Percentiles rank a stretch among this genome's conserved stretches.
Conservation (phyloP, 2,797 vertebrate genomes). For the Chaenodraco wilsoni region DNA sequence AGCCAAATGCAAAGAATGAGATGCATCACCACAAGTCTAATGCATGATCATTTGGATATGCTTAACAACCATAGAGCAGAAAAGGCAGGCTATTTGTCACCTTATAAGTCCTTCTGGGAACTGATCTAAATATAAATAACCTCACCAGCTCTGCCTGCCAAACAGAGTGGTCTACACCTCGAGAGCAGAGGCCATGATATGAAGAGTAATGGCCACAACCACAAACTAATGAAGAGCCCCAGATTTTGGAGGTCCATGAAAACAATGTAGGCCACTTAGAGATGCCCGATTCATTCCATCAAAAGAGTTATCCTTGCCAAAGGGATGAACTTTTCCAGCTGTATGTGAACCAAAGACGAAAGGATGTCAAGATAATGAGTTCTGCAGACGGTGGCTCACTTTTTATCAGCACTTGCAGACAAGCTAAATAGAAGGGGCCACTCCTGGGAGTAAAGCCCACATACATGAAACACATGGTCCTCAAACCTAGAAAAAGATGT, state of each 20-base stretch:
- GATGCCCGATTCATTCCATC: constrained; percentile 61
- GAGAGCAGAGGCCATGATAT: constrained; percentile 45
- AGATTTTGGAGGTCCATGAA: constrained; percentile 58
- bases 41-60: constrained; percentile 10
- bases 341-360: constrained; percentile 52
- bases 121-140: constrained; percentile 49
- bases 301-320: constrained; percentile 56
- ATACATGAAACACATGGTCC: constrained; percentile 64
- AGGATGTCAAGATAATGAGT: constrained; percentile 73
- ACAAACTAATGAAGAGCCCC: constrained; percentile 63
- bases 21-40: constrained; percentile 24
- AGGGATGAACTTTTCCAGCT: constrained; percentile 67
- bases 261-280: constrained; percentile 54
- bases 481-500: constrained; percentile 18
- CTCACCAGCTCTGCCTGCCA: constrained; percentile 29
- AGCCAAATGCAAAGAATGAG: constrained; percentile 19
- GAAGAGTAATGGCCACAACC: constrained; percentile 51
- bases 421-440: constrained; percentile 39
- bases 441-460: constrained; percentile 42
- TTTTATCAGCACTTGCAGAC: constrained; percentile 60
- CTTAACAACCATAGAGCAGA: constrained; percentile 7
- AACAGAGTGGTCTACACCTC: constrained; percentile 51
- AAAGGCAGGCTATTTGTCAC: constrained; percentile 24
- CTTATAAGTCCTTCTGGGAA: constrained; percentile 36
- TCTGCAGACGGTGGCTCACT: constrained; percentile 72